Evolutionary conservation across 2,113 vertebrate species (phyloP), one percentile per base, ranked within the genome.

Genomic region (Corydoras maculifer): DNA sequence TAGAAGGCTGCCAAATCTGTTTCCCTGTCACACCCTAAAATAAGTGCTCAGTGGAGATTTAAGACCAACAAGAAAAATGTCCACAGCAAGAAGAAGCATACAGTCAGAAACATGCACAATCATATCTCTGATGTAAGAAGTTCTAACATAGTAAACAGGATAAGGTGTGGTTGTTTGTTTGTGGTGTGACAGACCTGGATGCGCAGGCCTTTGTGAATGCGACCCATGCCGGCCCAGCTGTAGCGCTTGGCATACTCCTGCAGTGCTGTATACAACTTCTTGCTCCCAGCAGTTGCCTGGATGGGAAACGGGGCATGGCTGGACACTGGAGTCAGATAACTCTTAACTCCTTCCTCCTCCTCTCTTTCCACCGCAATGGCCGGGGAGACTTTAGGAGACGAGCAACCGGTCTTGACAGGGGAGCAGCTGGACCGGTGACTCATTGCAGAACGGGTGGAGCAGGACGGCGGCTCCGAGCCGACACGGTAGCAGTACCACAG

Each of bases 401-500:
- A 81, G 31, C 77, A 75, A 75, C 82, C 67, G 80, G 66, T 53
- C 76, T 88, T 71, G 68, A 85, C 77, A 58, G 86, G 79, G 58
- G 81, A 78, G 1, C 77, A 81, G 77, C 79, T 82, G 48, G 84
- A 77, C 0, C 86, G 49, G n/a, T 82, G 78, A 53, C 87, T 84
- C 65, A 87, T 80, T 61, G 86, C 74, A 31, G 83, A 81, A 4
- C 80, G 68, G 13, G 83, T 81, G 65, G 84, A 81, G 54, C 64
- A 84, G 30, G 82, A 79, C 3, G 89, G 84, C 58, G 84, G 79
- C 75, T 93, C 87, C 0, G 88, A 89, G 12, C 93, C 93, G 58
- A 94, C 85, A 1, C 91, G 87, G 64, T 94, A 94, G 72, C 93
- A 94, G 81, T 94, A 93, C 92, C 93, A 94, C 62, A 94, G 86